Conservation (phyloP, 2,113 vertebrate genomes). For the Nesoenas mayeri region DNA sequence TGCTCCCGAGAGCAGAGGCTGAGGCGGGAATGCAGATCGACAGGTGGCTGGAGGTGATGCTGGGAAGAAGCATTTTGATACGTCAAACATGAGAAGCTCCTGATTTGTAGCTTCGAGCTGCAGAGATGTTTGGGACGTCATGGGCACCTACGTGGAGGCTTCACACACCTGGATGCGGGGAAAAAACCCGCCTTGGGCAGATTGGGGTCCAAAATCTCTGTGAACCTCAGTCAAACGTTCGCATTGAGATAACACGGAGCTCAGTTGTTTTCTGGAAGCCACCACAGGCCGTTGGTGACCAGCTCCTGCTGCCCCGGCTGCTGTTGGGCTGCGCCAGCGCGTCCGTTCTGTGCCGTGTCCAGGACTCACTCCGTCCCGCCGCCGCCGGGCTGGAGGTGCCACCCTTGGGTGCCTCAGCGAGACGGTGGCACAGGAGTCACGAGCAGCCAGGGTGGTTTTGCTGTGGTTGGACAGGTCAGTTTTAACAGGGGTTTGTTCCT, state of each 20-base stretch:
- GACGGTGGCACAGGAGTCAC: neutral
- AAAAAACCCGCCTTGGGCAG: too few species aligned
- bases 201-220: too few species aligned
- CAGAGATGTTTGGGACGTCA: too few species aligned
- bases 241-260: neutral
- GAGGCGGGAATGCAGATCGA: neutral
- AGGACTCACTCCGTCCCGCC: neutral
- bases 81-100: neutral
- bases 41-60: neutral
- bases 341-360: rapidly evolving
- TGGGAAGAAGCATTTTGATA: neutral
- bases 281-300: rapidly evolving
- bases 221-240: too few species aligned
- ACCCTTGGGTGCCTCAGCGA: neutral
- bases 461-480: neutral
- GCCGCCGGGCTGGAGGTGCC: neutral
- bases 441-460: neutral
- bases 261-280: neutral
- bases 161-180: too few species aligned
- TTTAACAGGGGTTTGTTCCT: neutral
- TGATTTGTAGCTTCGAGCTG: too few species aligned
- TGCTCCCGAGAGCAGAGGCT: neutral
- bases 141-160: too few species aligned
- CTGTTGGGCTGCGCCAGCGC: too few species aligned
- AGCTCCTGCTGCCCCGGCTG: neutral